phyloP scores from a whole-genome alignment of 2,797 vertebrate species.

The Helicolenus hilgendorfi region DNA sequence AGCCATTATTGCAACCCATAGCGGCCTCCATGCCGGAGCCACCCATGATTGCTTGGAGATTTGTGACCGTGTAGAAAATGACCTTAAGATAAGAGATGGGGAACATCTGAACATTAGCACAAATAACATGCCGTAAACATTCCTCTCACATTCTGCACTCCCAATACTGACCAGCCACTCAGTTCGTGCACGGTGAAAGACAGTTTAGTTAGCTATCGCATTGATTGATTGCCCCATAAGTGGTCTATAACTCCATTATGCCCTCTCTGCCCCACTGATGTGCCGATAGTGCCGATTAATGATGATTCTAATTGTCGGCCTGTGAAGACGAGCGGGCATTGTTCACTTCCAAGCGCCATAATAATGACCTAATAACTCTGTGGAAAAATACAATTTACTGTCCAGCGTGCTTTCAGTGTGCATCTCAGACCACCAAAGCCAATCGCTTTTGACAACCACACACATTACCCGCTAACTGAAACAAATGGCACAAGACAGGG shows the following conservation, averaged over 20 bases:
- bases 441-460: conserved; percentile 78
- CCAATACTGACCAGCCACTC: conserved; percentile 38
- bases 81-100: conserved; percentile 27
- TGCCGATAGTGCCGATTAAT: conserved; percentile 81
- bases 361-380: conserved; percentile 81
- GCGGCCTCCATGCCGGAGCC: neutral
- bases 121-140: conserved; percentile 60
- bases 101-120: conserved; percentile 22
- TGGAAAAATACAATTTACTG: conserved; percentile 79
- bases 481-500: conserved; percentile 80
- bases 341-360: conserved; percentile 76
- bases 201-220: conserved; percentile 63
- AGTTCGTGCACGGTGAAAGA: conserved; percentile 43
- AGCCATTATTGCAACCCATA: neutral
- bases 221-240: conserved; percentile 79
- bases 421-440: conserved; percentile 55
- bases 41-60: conserved; percentile 18
- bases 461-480: conserved; percentile 77
- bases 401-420: conserved; percentile 43
- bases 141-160: conserved; percentile 37
- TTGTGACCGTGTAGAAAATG: conserved; percentile 10
- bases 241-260: conserved; percentile 76
- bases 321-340: conserved; percentile 67
- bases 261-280: conserved; percentile 67
- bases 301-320: conserved; percentile 84